These are phyloP conservation scores for Tetraodon nigroviridis DNA, from an alignment of 2,113 vertebrate genomes.

Conservation along the genomic window DNA sequence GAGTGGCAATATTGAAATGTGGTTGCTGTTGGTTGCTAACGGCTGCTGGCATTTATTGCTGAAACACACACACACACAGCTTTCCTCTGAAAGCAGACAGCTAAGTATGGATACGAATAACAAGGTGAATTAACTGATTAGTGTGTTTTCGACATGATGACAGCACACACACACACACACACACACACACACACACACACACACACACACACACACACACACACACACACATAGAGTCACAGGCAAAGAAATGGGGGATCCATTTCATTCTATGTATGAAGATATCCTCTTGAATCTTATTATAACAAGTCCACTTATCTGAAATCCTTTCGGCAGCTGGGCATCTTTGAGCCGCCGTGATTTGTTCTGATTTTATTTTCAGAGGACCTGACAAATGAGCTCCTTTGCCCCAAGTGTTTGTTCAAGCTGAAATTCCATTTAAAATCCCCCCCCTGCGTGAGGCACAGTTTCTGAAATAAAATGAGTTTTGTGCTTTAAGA, in stretches of 20 bases:
- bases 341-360: slow-evolving; percentile 22
- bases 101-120: slow-evolving; percentile 31
- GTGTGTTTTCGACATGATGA: slow-evolving; percentile 10
- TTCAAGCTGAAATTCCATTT: slow-evolving; percentile 6
- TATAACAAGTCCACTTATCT: slow-evolving; percentile 5
- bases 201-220: not conserved
- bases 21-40: slow-evolving; percentile 53
- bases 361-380: slow-evolving; percentile 5
- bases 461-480: slow-evolving; percentile 12
- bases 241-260: slow-evolving; percentile 9
- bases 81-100: slow-evolving; percentile 31
- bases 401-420: not conserved
- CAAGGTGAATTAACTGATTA: slow-evolving; percentile 22
- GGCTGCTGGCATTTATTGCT: slow-evolving; percentile 50
- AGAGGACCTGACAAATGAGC: not conserved
- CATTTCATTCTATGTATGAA: not conserved
- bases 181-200: not conserved
- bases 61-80: slow-evolving; percentile 37
- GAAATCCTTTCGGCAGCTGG: slow-evolving; percentile 39
- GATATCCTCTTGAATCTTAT: slow-evolving; percentile 4
- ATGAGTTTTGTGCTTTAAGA: slow-evolving; percentile 9
- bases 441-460: slow-evolving; percentile 1
- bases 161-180: too few species aligned
- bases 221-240: too few species aligned
- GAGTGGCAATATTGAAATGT: slow-evolving; percentile 52